Evolutionary conservation across 2,113 vertebrate genomes (phyloP).

Genomic region (Promerops cafer): DNA sequence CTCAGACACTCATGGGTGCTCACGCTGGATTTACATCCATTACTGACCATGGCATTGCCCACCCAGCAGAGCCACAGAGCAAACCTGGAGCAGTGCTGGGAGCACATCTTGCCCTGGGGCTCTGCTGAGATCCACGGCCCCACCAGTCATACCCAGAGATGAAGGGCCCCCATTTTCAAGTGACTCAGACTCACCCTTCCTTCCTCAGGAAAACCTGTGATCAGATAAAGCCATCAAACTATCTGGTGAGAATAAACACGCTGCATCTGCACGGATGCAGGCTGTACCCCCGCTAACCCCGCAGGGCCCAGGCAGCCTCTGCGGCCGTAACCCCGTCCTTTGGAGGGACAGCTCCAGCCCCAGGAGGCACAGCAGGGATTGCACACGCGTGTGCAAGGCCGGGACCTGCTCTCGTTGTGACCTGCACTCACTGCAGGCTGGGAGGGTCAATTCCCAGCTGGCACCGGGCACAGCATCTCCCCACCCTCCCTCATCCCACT

Average conservation of each 20-base stretch:
- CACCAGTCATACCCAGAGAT: constrained; percentile 48
- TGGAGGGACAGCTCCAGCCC: neutral
- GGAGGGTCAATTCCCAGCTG: neutral
- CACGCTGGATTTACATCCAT: neutral
- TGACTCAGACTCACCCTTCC: constrained; percentile 74
- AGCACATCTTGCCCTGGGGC: neutral
- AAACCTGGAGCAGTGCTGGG: neutral
- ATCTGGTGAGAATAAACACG: constrained; percentile 66
- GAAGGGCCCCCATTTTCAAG: constrained; percentile 57
- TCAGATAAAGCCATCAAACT: constrained; percentile 70
- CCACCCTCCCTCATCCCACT: neutral
- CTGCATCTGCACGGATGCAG: constrained; percentile 57
- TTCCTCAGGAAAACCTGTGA: constrained; percentile 79
- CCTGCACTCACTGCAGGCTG: neutral
- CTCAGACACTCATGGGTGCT: neutral
- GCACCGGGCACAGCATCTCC: neutral
- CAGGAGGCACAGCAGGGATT: neutral
- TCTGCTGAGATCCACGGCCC: neutral
- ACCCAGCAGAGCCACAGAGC: neutral
- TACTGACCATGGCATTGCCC: neutral
- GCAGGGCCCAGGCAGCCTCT: neutral
- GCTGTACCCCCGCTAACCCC: constrained; percentile 33
- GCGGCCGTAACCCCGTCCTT: neutral
- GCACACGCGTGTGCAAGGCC: fast-evolving
- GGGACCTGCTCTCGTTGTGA: neutral